Conservation (phyloP, 2,888 invertebrate genomes). For the Osmoderma eremita region DNA sequence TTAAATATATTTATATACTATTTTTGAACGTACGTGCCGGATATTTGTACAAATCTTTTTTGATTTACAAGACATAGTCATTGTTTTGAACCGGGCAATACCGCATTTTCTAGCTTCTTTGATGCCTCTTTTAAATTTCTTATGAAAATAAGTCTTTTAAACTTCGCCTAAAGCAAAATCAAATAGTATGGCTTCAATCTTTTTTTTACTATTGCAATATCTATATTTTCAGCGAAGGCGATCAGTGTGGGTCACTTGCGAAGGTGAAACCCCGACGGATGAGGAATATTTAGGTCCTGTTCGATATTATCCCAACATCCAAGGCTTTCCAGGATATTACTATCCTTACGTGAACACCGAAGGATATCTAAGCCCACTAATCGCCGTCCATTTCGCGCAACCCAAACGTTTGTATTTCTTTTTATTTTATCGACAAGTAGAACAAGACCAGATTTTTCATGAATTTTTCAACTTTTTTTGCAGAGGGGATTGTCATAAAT, state of each 20-base stretch:
- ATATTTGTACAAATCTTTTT: too few relatives aligned
- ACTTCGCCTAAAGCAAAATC: conserved; percentile 47
- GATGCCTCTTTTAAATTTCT: too few relatives aligned
- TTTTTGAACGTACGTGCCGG: too few relatives aligned
- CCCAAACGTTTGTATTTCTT: conserved; percentile 77
- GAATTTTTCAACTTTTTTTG: background rate
- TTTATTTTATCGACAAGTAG: background rate
- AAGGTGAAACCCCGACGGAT: conserved; percentile 94
- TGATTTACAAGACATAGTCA: too few relatives aligned
- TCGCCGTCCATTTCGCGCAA: conserved; percentile 85
- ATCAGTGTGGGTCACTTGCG: conserved; percentile 92
- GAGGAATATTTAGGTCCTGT: conserved; percentile 90
- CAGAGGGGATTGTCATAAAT: conserved; percentile 65
- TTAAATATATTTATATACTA: too few relatives aligned
- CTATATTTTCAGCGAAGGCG: conserved; percentile 2
- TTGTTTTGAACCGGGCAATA: too few relatives aligned
- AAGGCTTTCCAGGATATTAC: conserved; percentile 89
- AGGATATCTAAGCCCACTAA: conserved; percentile 88
- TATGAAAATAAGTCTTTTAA: too few relatives aligned
- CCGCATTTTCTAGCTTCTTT: too few relatives aligned
- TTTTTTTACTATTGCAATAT: background rate
- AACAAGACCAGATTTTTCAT: background rate
- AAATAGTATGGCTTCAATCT: background rate
- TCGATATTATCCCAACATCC: conserved; percentile 77
- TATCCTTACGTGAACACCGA: conserved; percentile 89